Conservation (phyloP, 2,888 invertebrate species). For the Macaria notata region DNA sequence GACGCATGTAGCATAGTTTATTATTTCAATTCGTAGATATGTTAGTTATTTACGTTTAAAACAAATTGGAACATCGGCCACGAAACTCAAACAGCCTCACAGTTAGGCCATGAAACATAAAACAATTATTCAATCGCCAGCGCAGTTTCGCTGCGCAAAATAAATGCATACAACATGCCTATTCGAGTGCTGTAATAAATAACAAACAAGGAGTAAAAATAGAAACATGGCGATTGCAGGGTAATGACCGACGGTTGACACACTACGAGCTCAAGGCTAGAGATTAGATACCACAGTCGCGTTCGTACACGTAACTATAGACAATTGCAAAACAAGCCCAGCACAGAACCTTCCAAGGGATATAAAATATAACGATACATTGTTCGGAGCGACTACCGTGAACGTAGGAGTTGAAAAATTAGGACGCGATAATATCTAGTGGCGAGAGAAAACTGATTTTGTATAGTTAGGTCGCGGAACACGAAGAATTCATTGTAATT, state of each 20-base stretch:
- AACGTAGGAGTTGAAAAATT: slow-evolving; percentile 12
- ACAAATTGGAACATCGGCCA: too few relatives aligned
- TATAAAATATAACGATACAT: slow-evolving; percentile 25
- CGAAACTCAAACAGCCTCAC: too few relatives aligned
- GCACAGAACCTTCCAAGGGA: slow-evolving; percentile 32
- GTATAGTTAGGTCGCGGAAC: too few relatives aligned
- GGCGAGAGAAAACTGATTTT: background rate
- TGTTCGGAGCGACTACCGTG: slow-evolving; percentile 6
- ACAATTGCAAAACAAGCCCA: slow-evolving; percentile 64
- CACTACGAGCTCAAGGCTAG: slow-evolving; percentile 78
- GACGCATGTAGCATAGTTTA: too few relatives aligned
- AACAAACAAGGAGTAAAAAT: slow-evolving; percentile 76
- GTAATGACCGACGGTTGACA: slow-evolving; percentile 79
- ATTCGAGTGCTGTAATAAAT: slow-evolving; percentile 57
- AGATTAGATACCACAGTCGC: slow-evolving; percentile 76
- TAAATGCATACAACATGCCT: slow-evolving; percentile 41
- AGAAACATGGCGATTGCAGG: slow-evolving; percentile 62
- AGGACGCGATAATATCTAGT: slow-evolving; percentile 6
- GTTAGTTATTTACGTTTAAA: too few relatives aligned
- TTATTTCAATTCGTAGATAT: too few relatives aligned
- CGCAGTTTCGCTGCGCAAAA: slow-evolving; percentile 44
- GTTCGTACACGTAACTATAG: slow-evolving; percentile 63
- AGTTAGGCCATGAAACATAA: slow-evolving; percentile 30
- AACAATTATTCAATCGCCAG: slow-evolving; percentile 58
- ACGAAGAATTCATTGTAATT: too few relatives aligned